Evolutionary conservation across 2,888 invertebrate genomes (phyloP).

Genomic region (Dynastes tityus): DNA sequence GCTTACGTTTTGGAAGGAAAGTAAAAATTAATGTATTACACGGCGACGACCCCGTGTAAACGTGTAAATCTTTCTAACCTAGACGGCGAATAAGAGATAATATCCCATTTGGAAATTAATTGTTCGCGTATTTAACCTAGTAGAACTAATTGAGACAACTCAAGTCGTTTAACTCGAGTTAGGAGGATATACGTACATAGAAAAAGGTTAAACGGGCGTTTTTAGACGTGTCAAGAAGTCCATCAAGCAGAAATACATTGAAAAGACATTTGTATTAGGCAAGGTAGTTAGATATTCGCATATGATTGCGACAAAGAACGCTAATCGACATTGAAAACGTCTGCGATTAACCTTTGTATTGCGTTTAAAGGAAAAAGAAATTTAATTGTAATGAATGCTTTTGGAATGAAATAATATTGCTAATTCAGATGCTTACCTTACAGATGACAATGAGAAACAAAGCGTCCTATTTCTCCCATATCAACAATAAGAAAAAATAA

Average conservation of each 20-base stretch:
- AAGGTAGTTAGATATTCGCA: constrained; percentile 5
- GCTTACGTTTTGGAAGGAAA: neutral
- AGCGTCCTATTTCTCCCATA: too few relatives aligned
- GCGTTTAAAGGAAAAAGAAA: too few relatives aligned
- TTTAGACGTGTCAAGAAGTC: constrained; percentile 1
- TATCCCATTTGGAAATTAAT: constrained; percentile 34
- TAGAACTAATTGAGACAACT: constrained; percentile 45
- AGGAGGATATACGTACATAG: constrained; percentile 9
- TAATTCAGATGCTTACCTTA: too few relatives aligned
- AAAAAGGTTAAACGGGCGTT: constrained; percentile 20
- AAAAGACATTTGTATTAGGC: constrained; percentile 1
- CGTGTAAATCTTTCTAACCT: neutral
- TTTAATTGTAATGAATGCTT: too few relatives aligned
- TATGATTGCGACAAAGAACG: constrained; percentile 16
- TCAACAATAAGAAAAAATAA: too few relatives aligned
- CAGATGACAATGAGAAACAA: too few relatives aligned
- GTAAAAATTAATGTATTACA: neutral
- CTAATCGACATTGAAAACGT: neutral
- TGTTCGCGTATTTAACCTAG: constrained; percentile 36
- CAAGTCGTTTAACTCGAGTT: neutral
- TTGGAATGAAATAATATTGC: too few relatives aligned
- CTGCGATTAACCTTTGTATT: too few relatives aligned
- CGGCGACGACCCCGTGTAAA: neutral
- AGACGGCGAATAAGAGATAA: constrained; percentile 16
- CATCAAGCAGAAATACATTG: neutral